These are phyloP conservation scores for Geotria australis DNA, from an alignment of 2,797 vertebrate species.

Conservation along the genomic window DNA sequence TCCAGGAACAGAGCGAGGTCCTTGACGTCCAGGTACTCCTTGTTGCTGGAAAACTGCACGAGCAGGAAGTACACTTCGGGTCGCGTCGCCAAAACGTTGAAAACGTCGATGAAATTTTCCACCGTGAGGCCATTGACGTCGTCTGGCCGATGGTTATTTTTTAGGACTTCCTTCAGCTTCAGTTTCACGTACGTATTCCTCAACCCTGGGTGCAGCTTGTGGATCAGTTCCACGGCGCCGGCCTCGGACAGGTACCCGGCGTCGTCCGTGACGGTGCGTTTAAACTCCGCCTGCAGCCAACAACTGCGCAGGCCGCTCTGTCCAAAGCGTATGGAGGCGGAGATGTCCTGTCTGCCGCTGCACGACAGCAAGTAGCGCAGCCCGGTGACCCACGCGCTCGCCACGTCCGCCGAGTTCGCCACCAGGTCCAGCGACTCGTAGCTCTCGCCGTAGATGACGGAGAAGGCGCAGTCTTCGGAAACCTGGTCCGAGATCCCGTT, in stretches of 20 bases:
- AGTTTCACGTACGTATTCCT: conserved; percentile 45
- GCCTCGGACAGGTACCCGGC: conserved; percentile 33
- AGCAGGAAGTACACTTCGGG: conserved; percentile 61
- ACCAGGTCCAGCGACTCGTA: conserved; percentile 67
- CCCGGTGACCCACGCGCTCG: conserved; percentile 72
- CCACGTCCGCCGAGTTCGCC: conserved; percentile 44
- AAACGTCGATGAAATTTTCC: conserved; percentile 43
- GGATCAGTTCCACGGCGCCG: conserved; percentile 48
- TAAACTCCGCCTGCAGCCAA: conserved; percentile 59
- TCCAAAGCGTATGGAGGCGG: too few relatives aligned
- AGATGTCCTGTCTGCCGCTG: conserved; percentile 5
- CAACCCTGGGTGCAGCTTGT: conserved; percentile 60
- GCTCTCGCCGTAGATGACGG: conserved; percentile 71
- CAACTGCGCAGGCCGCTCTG: conserved; percentile 43
- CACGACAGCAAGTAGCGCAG: conserved; percentile 61
- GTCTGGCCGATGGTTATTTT: conserved; percentile 30
- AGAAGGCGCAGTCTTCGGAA: conserved; percentile 61
- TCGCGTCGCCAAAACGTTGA: conserved; percentile 61
- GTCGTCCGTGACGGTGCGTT: conserved; percentile 36
- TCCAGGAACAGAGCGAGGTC: conserved; percentile 60
- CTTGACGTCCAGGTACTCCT: conserved; percentile 56
- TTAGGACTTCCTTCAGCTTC: conserved; percentile 69
- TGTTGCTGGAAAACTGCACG: conserved; percentile 76
- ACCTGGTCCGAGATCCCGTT: conserved; percentile 69
- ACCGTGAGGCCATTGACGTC: conserved; percentile 18